Conservation (phyloP, 2,113 vertebrate genomes). For the Colinus virginianus region DNA sequence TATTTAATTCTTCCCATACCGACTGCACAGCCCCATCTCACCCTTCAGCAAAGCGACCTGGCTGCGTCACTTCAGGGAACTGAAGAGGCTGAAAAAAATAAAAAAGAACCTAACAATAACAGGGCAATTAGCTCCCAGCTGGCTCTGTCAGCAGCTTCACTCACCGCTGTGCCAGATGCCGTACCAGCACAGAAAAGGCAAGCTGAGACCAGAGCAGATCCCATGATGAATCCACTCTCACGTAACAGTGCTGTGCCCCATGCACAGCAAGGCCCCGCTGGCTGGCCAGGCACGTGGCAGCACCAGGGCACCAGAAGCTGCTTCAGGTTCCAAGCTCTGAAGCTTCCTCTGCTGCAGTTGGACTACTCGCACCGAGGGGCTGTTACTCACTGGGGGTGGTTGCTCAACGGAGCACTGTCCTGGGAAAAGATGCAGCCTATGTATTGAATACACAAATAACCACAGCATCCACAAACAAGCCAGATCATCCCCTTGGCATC, state of each 20-base stretch:
- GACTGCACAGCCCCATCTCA: not conserved
- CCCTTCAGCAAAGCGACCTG: not conserved
- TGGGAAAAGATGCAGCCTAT: not conserved
- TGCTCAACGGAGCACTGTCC: not conserved
- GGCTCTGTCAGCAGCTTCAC: not conserved
- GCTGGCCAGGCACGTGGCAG: not conserved
- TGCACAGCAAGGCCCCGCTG: not conserved
- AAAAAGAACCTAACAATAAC: not conserved
- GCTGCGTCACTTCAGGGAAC: not conserved
- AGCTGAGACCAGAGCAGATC: not conserved
- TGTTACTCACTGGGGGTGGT: not conserved
- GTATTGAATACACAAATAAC: not conserved
- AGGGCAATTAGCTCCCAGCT: not conserved
- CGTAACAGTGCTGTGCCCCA: rapidly evolving
- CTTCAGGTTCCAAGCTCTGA: not conserved
- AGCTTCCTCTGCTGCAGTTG: not conserved
- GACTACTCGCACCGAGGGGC: not conserved
- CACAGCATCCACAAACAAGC: not conserved
- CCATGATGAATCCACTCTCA: not conserved
- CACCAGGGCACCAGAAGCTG: not conserved
- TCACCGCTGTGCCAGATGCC: not conserved
- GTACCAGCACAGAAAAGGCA: not conserved
- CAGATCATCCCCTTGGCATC: not conserved
- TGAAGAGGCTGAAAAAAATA: not conserved
- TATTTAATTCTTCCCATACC: not conserved